Conservation (phyloP, 2,113 vertebrate genomes). For the human region DNA sequence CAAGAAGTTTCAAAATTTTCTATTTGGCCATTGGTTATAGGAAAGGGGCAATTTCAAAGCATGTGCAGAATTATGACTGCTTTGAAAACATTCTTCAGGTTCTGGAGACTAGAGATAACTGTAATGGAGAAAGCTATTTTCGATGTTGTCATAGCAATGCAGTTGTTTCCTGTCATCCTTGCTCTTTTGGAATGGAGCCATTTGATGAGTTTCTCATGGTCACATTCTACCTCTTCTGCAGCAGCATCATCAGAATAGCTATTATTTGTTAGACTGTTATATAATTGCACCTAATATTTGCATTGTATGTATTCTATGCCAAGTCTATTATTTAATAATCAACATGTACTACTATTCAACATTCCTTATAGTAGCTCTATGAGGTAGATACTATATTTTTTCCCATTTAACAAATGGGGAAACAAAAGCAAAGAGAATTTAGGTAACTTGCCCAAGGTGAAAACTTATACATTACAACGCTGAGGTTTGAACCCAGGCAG, state of each 20-base stretch:
- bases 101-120: neutral
- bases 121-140: neutral
- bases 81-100: neutral
- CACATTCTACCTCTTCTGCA: neutral
- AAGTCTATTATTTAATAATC: neutral
- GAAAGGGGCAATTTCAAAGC: conserved; percentile 11
- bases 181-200: neutral
- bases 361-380: neutral
- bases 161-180: neutral
- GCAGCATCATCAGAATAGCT: neutral
- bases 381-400: neutral
- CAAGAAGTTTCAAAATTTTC: neutral
- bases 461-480: neutral
- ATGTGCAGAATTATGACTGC: neutral
- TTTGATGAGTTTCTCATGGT: neutral
- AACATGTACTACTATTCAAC: neutral
- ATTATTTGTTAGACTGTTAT: neutral
- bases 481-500: neutral
- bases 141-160: neutral
- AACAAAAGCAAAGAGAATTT: conserved; percentile 20
- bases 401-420: neutral
- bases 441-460: neutral
- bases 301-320: neutral
- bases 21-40: neutral
- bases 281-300: neutral